A percentile compares a stretch with the other conserved stretches of the same genome.
phyloP scores from a whole-genome alignment of 2,113 vertebrate genomes.

The Tragulus kanchil region DNA sequence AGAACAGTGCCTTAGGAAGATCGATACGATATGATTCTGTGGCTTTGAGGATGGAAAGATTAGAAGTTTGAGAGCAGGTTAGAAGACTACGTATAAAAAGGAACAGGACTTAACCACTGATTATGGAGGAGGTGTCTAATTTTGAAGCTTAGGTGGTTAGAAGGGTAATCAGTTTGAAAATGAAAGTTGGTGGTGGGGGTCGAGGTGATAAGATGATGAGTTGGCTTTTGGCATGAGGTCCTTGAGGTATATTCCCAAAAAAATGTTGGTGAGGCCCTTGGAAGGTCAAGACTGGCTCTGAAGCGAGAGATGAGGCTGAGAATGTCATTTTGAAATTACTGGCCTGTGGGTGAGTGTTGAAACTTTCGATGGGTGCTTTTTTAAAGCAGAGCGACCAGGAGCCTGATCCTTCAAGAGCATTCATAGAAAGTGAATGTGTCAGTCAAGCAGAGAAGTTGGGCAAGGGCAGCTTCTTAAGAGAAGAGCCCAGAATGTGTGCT shows the following conservation, averaged over 20 bases:
- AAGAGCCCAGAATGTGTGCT: neutral
- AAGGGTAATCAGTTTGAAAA: neutral
- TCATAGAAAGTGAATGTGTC: neutral
- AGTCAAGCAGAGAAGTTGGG: neutral
- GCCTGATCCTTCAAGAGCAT: neutral
- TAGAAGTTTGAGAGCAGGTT: neutral
- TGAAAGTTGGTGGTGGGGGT: neutral
- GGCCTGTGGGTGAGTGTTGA: neutral
- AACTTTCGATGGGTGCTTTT: neutral
- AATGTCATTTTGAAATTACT: neutral
- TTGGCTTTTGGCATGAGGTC: neutral
- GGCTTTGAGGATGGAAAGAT: neutral
- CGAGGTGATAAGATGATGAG: neutral
- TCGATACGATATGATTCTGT: fast-evolving
- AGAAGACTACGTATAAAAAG: neutral
- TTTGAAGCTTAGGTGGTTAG: neutral
- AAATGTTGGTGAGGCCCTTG: neutral
- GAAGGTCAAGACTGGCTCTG: neutral
- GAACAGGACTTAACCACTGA: neutral
- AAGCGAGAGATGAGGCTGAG: neutral
- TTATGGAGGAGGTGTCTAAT: neutral
- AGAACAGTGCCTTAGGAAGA: neutral
- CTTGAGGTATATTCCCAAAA: neutral
- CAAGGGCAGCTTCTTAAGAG: neutral
- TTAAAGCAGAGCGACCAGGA: neutral